phyloP scores from a whole-genome alignment of 2,113 vertebrate species.

The Mesembrinibis cayennensis region DNA sequence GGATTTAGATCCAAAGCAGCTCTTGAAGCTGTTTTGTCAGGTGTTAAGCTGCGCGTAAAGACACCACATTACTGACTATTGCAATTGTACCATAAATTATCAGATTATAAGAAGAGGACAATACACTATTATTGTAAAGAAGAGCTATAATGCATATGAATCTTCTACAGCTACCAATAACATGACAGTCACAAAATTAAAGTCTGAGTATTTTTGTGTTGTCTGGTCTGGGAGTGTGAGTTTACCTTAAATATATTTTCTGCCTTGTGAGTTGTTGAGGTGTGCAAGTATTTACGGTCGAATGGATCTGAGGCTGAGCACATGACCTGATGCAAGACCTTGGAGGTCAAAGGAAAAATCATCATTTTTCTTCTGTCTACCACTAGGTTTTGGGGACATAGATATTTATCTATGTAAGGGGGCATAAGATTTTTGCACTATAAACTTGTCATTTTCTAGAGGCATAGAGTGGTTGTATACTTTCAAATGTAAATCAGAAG shows the following conservation, averaged over 20 bases:
- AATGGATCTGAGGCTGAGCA: not conserved
- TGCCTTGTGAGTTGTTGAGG: not conserved
- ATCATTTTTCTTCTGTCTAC: not conserved
- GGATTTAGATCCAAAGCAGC: slow-evolving; percentile 48
- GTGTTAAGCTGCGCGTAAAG: slow-evolving; percentile 30
- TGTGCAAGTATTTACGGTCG: not conserved
- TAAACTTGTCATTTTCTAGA: not conserved
- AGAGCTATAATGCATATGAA: not conserved
- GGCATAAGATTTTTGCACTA: not conserved
- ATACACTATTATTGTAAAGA: slow-evolving; percentile 1
- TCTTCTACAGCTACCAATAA: not conserved
- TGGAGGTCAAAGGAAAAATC: not conserved
- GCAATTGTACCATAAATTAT: not conserved
- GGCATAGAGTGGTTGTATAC: not conserved
- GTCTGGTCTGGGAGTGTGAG: not conserved
- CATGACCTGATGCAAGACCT: not conserved
- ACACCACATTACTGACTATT: not conserved
- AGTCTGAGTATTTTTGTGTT: not conserved
- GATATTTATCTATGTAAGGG: not conserved
- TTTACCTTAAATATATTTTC: not conserved
- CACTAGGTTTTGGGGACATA: not conserved
- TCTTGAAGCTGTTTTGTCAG: slow-evolving; percentile 58
- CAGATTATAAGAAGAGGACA: not conserved
- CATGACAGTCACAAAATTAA: not conserved
- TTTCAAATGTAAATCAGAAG: not conserved